Base-by-base conservation (phyloP, 2,113 vertebrate species). In the Cygnus buccinator region DNA sequence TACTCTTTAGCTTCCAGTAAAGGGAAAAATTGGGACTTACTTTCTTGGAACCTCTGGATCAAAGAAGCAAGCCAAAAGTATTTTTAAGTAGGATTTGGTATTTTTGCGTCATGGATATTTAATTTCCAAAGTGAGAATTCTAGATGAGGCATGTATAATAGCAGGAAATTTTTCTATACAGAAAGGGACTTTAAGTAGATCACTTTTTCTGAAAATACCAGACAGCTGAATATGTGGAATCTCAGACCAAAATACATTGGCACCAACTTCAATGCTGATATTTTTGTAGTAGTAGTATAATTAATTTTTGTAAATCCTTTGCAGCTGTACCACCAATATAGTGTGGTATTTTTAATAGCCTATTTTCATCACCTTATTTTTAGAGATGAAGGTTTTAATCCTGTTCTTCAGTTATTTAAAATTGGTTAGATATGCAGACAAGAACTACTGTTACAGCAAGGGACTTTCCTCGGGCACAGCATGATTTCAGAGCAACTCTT, bases 251-350 rank as follows among this genome's bases (percentile, higher is more conserved):
- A 96, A 94, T 92, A 97, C 62, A 83, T 7, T 94, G 96, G 84
- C 91, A 66, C 46, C 59, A 82, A 89, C 71, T 94, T 96, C 41
- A 76, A 57, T 62, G 77, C 21, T 87, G 92, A 25, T 92, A 96
- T 93, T 97, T 96, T 95, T 87, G 87, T 52, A 76, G 41, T 59
- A 81, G 72, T 52, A 87, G 75, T 70, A 76, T 87, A 94, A 95
- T 92, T 94, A 89, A 76, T 91, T 91, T 95, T 74, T 17, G 4
- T 89, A 92, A 96, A 96, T 95, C 89, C 89, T 63, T 94, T 94
- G 39, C 96, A 96, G 91, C 92, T 96, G 96, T 92, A 63, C 87
- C 84, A 85, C 94, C 41, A 94, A 66, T 87, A 91, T 80, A 94
- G 77, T 71, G 25, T 7, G 19, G 21, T 82, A 84, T 87, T 94